Evolutionary conservation across 2,113 vertebrate genomes (phyloP).

Genomic region (Malaclemys terrapin): DNA sequence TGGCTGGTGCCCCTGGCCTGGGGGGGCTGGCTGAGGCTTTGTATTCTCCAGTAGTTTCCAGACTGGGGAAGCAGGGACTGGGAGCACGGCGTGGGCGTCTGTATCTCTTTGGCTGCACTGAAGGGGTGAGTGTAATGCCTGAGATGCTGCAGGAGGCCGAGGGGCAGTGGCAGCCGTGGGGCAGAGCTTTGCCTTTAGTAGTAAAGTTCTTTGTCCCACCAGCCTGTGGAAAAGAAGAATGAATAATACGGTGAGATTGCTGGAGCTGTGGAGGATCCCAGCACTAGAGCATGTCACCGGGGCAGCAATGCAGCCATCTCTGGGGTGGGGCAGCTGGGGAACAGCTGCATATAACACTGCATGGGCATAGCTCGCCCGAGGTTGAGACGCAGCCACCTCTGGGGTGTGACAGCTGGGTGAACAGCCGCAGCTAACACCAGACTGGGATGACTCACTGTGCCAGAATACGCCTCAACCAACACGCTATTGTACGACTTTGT

Average conservation of each 20-base stretch:
- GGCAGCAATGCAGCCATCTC: not conserved
- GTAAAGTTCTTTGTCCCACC: slow-evolving; percentile 90
- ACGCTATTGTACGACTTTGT: not conserved
- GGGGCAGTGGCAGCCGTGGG: no score
- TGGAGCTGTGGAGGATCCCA: not conserved
- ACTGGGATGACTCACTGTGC: not conserved
- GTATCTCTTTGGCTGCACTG: not conserved
- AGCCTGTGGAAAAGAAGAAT: slow-evolving; percentile 74
- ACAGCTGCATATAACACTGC: not conserved
- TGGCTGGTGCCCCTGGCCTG: not conserved
- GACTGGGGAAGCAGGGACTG: not conserved
- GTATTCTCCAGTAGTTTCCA: not conserved
- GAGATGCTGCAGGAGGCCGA: not conserved
- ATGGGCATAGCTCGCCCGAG: no score
- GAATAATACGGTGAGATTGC: not conserved
- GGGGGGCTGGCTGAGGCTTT: not conserved
- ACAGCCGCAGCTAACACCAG: no score
- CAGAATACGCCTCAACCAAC: not conserved
- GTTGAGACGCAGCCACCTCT: not conserved
- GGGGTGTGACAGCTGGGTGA: not conserved
- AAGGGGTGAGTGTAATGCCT: not conserved
- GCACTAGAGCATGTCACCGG: not conserved
- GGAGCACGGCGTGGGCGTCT: not conserved
- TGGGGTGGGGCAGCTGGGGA: not conserved
- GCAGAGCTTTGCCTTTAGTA: slow-evolving; percentile 71